Evolutionary conservation across 1,140 invertebrate genomes (phyloP).

Genomic region (Papilio helenus): DNA sequence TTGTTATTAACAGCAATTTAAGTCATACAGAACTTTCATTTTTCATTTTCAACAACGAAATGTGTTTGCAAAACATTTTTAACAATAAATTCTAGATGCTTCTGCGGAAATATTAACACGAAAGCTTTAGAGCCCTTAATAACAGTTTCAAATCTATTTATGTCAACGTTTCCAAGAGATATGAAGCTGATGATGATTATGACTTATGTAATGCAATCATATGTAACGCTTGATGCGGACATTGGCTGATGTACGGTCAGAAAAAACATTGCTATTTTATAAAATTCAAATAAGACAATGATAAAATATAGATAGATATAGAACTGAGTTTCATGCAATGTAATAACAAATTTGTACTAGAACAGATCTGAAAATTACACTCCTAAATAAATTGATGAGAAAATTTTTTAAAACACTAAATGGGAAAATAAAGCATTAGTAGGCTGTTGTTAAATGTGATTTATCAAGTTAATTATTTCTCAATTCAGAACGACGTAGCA

Average conservation of each 20-base stretch:
- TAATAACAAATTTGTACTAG: background rate
- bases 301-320: background rate
- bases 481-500: too few species aligned
- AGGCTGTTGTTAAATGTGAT: too few species aligned
- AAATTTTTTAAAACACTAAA: too few species aligned
- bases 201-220: conserved; percentile 74
- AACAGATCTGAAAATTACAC: too few species aligned
- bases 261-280: conserved; percentile 45
- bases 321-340: background rate
- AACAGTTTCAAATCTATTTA: conserved; percentile 48
- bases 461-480: too few species aligned
- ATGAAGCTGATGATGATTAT: conserved; percentile 71
- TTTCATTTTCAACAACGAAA: background rate
- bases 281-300: background rate
- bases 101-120: conserved; percentile 2
- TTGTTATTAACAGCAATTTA: too few species aligned
- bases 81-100: background rate
- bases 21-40: too few species aligned
- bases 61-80: background rate
- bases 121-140: conserved; percentile 47
- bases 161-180: conserved; percentile 59
- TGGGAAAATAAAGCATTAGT: too few species aligned
- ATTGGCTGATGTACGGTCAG: conserved; percentile 49
- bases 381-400: too few species aligned
- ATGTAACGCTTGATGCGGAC: conserved; percentile 66